Base-by-base conservation (phyloP, 2,888 invertebrate genomes). In the Apodemia mormo region DNA sequence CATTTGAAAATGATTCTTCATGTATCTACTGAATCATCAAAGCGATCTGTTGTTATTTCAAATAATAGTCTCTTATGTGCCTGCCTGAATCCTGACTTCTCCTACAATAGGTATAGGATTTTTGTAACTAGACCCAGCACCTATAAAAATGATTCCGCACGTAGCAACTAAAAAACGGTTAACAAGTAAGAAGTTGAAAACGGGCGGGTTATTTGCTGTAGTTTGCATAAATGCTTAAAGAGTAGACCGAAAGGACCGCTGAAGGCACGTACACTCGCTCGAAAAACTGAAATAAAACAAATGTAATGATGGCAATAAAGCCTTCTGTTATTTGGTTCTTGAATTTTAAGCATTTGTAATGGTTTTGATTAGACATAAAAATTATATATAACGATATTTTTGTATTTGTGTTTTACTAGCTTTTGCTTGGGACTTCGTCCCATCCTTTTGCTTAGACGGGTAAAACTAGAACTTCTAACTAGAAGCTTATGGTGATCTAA, bases 141-240 rank as follows among this genome's bases (percentile, higher is more conserved):
- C 33, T 61, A 61, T 61, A 71, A 70, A 49, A 68, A 71, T 67
- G 69, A 66, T 75, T 69, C 66, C 54, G 65, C 69, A 64, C 75
- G 72, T 75, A 76, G 72, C 73, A 69, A 72, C 72, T 74, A 76
- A 79, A 79, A 82, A 76, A 78, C 73, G 75, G 72, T 77, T 77
- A 81, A 78, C 81, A 80, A 76, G 80, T 80, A 77, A 80, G 76
- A 75, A 77, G 76, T 75, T 72, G 79, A 76, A 71, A 78, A 80
- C 80, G 78, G 79, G 82, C 79, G 84, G 82, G 83, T 82, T 85
- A 84, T 84, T 84, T 82, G 80, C 82, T 81, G 81, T 80, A 80
- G 82, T 86, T 85, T 85, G 86, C 86, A 87, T 87, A 87, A 87
- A 84, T 85, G 84, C 86, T 85, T 86, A 86, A 84, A 84, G 82